A percentile compares a stretch with the other conserved stretches of the same genome.
These are phyloP conservation scores for Trichonephila inaurata DNA, from an alignment of 1,140 invertebrate species.

Conservation along the genomic window DNA sequence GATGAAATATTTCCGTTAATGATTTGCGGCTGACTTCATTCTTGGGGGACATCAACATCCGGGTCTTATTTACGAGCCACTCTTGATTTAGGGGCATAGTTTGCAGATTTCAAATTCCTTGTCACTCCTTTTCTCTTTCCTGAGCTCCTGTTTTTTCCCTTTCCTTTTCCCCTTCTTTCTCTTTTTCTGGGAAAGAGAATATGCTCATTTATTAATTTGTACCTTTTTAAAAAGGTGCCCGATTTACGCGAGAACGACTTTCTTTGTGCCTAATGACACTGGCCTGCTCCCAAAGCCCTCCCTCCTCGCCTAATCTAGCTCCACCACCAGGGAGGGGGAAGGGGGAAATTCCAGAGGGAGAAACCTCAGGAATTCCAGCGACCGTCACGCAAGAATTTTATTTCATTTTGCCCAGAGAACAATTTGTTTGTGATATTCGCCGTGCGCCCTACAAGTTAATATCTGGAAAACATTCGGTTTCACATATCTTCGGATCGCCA, in stretches of 20 bases:
- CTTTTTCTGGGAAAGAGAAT: neutral
- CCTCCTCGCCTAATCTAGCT: slow-evolving; percentile 2
- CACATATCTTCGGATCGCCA: slow-evolving; percentile 5
- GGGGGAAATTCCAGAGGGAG: slow-evolving; percentile 53
- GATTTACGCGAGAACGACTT: slow-evolving; percentile 63
- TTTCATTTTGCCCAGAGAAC: slow-evolving; percentile 55
- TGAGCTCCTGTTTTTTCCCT: neutral
- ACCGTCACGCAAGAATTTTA: slow-evolving; percentile 59
- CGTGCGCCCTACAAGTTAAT: slow-evolving; percentile 31
- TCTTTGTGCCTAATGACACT: slow-evolving; percentile 56
- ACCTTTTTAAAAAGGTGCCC: slow-evolving; percentile 73
- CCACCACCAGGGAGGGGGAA: neutral
- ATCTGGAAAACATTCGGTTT: neutral
- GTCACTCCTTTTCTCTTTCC: neutral
- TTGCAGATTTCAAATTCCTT: slow-evolving; percentile 69
- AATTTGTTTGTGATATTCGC: slow-evolving; percentile 51
- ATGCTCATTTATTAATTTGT: slow-evolving; percentile 71
- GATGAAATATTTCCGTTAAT: slow-evolving; percentile 70
- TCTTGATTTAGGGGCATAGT: slow-evolving; percentile 69
- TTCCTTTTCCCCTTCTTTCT: neutral
- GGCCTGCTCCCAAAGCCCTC: neutral
- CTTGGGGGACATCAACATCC: slow-evolving; percentile 19
- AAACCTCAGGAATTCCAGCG: slow-evolving; percentile 62
- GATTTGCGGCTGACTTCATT: slow-evolving; percentile 55
- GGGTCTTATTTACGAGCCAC: slow-evolving; percentile 39